Percentiles rank a stretch among this genome's conserved stretches.
Conservation (phyloP, 2,888 invertebrate species). For the Anoplius nigerrimus region DNA sequence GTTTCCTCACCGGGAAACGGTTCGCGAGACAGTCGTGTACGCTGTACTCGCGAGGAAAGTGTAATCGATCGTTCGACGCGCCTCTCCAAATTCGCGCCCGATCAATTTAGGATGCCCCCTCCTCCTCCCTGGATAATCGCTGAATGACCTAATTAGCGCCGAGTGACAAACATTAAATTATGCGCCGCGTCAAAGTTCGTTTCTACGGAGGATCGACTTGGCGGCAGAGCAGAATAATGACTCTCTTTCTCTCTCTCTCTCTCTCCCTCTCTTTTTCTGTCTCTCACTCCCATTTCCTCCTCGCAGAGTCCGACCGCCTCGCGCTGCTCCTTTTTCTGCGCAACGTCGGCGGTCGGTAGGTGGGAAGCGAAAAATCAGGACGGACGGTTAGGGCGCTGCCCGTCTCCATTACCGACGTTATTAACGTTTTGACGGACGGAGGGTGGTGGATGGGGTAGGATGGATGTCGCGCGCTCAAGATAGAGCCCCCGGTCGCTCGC, state of each 20-base stretch:
- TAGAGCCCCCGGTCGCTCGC: too few species aligned
- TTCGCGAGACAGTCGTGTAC: not conserved
- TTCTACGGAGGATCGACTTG: not conserved
- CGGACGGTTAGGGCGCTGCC: not conserved
- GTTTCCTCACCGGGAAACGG: not conserved
- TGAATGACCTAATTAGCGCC: not conserved
- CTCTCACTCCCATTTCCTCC: too few species aligned
- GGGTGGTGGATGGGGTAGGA: too few species aligned
- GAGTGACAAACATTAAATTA: too few species aligned
- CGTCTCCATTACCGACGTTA: constrained; percentile 18
- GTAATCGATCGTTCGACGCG: constrained; percentile 44
- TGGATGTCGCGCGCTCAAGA: constrained; percentile 17
- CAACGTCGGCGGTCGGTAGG: not conserved
- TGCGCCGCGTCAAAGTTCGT: not conserved
- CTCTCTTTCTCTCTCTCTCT: too few species aligned
- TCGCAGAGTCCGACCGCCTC: too few species aligned
- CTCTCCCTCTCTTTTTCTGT: too few species aligned
- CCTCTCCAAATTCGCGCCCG: constrained; percentile 8
- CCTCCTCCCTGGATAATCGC: too few species aligned
- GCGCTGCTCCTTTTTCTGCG: too few species aligned
- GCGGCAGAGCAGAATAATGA: too few species aligned
- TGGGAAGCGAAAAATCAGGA: not conserved
- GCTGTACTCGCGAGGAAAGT: constrained; percentile 2
- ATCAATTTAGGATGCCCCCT: constrained; percentile 1
- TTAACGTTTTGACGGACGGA: constrained; percentile 34